Evolutionary conservation across 2,113 vertebrate genomes (phyloP), one percentile per base, ranked within the genome.

Genomic region (Tetraodon nigroviridis): DNA sequence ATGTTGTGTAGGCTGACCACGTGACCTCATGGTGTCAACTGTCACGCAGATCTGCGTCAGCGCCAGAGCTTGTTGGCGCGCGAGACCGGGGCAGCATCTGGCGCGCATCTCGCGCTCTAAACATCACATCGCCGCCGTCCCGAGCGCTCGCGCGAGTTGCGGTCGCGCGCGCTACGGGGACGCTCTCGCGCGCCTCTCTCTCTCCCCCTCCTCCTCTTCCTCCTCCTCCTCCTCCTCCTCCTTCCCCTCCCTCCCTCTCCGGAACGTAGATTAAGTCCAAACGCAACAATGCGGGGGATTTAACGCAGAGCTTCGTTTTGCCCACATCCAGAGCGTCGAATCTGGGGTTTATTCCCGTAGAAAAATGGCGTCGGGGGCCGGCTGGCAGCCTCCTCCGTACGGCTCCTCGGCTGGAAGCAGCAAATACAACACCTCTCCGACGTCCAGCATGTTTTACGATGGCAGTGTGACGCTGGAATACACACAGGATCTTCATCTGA

Each of bases 361-460:
- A 49, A 95, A 95, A 89, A 98, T 97, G 95, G 95, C 95, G 93
- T 92, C 94, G 70, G 94, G 95, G 66, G 88, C 91, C 84, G 92
- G 92, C 76, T 93, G 95, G 94, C 94, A 94, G 89, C 92, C 91
- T 68, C 86, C 89, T 71, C 90, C 89, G 81, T 61, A 42, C 74
- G 80, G 79, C 79, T 66, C 88, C 78, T 64, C 88, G 67, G 58
- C 74, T 12, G 72, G 85, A 80, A 75, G 67, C 84, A 55, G 75
- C 65, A 87, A 84, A 64, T 79, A 85, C 51, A 72, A 79, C 61
- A 70, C 88, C n/a, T 88, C 87, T 40, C 66, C 90, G 21, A 59
- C 90, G 11, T 68, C 90, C 52, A 71, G 73, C 59, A 77, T 87
- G 86, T 84, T 90, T 49, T 91, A 86, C 82, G 89, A 89, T 62